Conservation (phyloP, 2,113 vertebrate genomes). For the Ramphastos sulfuratus region DNA sequence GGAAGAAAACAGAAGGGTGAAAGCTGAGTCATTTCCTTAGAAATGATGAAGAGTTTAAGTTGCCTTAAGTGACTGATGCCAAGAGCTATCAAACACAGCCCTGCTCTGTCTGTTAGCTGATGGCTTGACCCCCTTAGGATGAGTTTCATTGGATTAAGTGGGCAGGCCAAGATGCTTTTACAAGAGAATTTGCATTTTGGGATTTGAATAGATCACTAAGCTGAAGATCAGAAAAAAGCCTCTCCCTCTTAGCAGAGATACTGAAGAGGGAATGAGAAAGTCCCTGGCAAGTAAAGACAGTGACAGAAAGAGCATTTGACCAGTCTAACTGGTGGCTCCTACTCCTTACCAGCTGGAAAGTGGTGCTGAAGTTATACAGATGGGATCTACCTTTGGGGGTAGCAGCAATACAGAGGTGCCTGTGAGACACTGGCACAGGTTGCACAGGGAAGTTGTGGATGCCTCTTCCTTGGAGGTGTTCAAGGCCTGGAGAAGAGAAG, state of each 20-base stretch:
- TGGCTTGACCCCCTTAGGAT: slow-evolving; percentile 45
- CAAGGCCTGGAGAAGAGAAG: too few relatives aligned
- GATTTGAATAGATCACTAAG: slow-evolving; percentile 42
- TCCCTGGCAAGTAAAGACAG: fast-evolving
- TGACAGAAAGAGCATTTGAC: neutral
- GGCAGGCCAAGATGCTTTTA: neutral
- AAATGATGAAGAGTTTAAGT: slow-evolving; percentile 19
- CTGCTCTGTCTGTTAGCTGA: neutral
- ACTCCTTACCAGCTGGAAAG: neutral
- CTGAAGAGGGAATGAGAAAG: neutral
- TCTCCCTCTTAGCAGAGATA: neutral
- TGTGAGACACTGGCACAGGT: neutral
- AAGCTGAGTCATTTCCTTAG: slow-evolving; percentile 60
- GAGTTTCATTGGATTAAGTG: slow-evolving; percentile 56
- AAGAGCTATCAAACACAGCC: slow-evolving; percentile 17
- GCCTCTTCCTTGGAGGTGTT: too few relatives aligned
- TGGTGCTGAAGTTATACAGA: neutral
- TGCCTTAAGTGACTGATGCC: slow-evolving; percentile 46
- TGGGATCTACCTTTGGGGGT: neutral
- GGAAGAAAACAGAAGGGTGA: slow-evolving; percentile 53
- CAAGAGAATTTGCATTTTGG: slow-evolving; percentile 41
- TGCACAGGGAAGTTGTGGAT: too few relatives aligned
- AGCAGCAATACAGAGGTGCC: neutral
- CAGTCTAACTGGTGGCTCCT: neutral
- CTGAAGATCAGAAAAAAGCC: slow-evolving; percentile 40